Conservation (phyloP, 2,113 vertebrate species). For the Parus major region DNA sequence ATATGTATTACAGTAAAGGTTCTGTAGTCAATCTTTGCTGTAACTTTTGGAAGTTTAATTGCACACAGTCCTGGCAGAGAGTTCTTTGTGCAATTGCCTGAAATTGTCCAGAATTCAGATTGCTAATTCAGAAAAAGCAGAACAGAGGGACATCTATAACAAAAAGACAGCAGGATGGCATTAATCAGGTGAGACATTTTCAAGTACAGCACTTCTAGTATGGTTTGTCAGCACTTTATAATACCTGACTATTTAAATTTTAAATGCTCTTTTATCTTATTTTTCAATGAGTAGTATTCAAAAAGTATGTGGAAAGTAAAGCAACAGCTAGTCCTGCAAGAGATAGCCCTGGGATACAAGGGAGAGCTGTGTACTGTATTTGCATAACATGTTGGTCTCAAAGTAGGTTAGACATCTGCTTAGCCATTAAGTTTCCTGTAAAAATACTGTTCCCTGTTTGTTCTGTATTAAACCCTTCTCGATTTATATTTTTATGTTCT, state of each 20-base stretch:
- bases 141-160: neutral
- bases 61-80: neutral
- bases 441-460: constrained; percentile 2
- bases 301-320: neutral
- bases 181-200: neutral
- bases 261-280: neutral
- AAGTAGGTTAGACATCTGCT: neutral
- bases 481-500: constrained; percentile 14
- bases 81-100: neutral
- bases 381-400: neutral
- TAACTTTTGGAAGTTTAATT: neutral
- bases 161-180: neutral
- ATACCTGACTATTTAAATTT: neutral
- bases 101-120: neutral
- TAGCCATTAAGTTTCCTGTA: neutral
- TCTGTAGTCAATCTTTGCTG: neutral
- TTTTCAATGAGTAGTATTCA: neutral
- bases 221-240: neutral
- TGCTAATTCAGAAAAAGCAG: neutral
- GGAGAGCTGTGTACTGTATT: neutral
- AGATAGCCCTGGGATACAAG: neutral
- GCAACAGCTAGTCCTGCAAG: neutral
- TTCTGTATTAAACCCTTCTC: constrained; percentile 11
- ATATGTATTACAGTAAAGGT: neutral
- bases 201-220: neutral